Evolutionary conservation across 2,888 invertebrate species (phyloP), one percentile per base, ranked within the genome.

Genomic region (Stenoptilia bipunctidactyla): DNA sequence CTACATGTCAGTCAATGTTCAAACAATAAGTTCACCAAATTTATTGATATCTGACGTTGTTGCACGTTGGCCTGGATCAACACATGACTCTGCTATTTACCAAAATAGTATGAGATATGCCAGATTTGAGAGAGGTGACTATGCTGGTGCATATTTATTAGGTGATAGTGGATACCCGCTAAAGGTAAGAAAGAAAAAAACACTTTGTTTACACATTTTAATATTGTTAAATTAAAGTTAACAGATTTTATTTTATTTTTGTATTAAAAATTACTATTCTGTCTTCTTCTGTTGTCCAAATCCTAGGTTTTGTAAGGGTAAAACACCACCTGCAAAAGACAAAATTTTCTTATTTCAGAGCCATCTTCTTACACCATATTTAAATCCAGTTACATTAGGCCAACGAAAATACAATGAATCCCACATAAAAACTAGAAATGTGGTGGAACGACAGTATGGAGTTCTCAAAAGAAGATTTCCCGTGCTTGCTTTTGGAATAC

Each of bases 381-480:
- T 45, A 34, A 47, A 49, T 36, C 46, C 48, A 12, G 15, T 2
- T 12, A 46, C 44, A 6, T 8, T 1, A 12, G 41, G 36, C 6
- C 46, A 48, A 36, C 37, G 36, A 2, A 27, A 27, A 30, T 50
- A 48, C 15, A 53, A 50, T 38, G 46, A 45, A 30, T 40, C 47
- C 27, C 48, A 51, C 8, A 51, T 45, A 6, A 43, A 34, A 37
- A 49, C 47, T 8, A 47, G 49, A 25, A 51, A 50, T 41, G 39
- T 40, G 9, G 48, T 51, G n/a, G 46, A 51, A 43, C 37, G 51
- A n/a, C 49, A 39, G 13, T 57, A 52, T 53, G 56, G 57, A n/a
- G 43, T 56, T 14, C 41, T 42, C 37, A 58, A 60, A 42, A 38
- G 52, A 40, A 15, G 57, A 38, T 59, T 61, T 47, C 61, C 61